Percentiles rank a stretch among this genome's conserved stretches.
Conservation (phyloP, 2,797 vertebrate genomes). For the Galago senegalensis region DNA sequence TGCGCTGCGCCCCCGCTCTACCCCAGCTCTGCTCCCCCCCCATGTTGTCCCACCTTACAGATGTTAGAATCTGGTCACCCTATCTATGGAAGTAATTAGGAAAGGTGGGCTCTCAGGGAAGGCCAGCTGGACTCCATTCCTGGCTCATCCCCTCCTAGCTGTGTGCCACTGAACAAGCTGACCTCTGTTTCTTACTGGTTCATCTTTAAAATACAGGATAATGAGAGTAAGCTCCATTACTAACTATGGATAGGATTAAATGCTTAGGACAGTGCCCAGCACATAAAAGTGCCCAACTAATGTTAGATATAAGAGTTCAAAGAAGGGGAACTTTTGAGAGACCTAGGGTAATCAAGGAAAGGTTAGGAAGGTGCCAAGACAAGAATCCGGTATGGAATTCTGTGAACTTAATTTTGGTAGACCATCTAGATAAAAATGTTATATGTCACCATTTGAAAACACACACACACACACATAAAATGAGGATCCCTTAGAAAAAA, state of each 20-base stretch:
- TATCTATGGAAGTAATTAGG: background rate
- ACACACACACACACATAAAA: background rate
- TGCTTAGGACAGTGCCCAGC: background rate
- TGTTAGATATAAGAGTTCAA: background rate
- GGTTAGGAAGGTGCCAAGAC: slow-evolving; percentile 4
- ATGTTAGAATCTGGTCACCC: too few relatives aligned
- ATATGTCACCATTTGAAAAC: background rate
- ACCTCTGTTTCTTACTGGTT: background rate
- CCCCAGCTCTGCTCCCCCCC: too few relatives aligned
- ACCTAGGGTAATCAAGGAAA: background rate
- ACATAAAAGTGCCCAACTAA: slow-evolving; percentile 1
- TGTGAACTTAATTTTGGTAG: slow-evolving; percentile 4
- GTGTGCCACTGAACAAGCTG: background rate
- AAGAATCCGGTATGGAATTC: background rate
- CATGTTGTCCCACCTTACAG: too few relatives aligned
- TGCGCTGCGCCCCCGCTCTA: too few relatives aligned
- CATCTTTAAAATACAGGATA: slow-evolving; percentile 17
- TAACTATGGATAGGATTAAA: background rate
- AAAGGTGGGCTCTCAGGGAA: background rate
- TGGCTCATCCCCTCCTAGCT: background rate
- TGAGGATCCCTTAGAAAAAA: background rate
- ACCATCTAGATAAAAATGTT: slow-evolving; percentile 30
- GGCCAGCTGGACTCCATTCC: background rate
- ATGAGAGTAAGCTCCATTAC: background rate
- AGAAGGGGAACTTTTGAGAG: background rate